phyloP scores from a whole-genome alignment of 2,888 invertebrate species.

The Hirtodrosophila confusa region DNA sequence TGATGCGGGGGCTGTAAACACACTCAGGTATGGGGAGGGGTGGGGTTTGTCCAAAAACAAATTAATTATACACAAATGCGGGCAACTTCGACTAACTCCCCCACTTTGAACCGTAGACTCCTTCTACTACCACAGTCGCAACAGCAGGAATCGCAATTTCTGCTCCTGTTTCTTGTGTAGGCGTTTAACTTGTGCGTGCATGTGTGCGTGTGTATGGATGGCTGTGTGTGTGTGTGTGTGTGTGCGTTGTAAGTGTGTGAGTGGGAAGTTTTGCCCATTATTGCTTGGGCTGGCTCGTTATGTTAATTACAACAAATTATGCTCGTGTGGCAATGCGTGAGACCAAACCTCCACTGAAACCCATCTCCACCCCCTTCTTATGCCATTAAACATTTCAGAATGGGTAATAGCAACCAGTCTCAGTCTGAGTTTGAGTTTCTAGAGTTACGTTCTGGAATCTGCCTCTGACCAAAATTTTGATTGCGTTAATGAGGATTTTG shows the following conservation, averaged over 20 bases:
- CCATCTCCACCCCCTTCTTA: neutral
- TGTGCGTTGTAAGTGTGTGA: conserved; percentile 12
- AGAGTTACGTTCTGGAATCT: conserved; percentile 1
- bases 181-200: conserved; percentile 25
- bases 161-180: conserved; percentile 34
- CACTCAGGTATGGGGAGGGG: neutral
- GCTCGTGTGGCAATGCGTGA: conserved; percentile 69
- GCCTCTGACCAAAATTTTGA: conserved; percentile 14
- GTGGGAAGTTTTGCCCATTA: conserved; percentile 62
- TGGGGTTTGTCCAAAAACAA: conserved; percentile 43
- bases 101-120: neutral
- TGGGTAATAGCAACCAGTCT: conserved; percentile 14
- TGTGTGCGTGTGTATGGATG: conserved; percentile 4
- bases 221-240: conserved; percentile 10
- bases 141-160: conserved; percentile 58
- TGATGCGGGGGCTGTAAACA: neutral
- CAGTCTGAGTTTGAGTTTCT: conserved; percentile 2
- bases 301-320: conserved; percentile 81
- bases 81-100: conserved; percentile 31
- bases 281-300: conserved; percentile 75
- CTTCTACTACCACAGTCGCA: neutral
- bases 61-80: conserved; percentile 71
- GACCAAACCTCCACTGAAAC: conserved; percentile 6
- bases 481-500: conserved; percentile 21
- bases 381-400: neutral